Evolutionary conservation across 2,797 vertebrate genomes (phyloP).

Genomic region (Gadopsis marmoratus): DNA sequence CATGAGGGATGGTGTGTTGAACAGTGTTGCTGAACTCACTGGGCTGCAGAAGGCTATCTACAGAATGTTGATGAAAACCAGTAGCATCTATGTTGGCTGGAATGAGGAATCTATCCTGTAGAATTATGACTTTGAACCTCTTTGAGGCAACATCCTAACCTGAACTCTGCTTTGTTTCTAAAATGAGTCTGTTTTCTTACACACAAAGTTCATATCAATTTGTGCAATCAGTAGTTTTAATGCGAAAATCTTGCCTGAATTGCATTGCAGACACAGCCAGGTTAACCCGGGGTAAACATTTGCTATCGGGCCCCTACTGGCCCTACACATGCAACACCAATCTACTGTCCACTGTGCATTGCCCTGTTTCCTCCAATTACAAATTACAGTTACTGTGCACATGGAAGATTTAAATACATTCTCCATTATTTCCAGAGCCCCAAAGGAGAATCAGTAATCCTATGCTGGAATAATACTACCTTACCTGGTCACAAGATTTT

Average conservation of each 20-base stretch:
- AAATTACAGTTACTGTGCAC: not conserved
- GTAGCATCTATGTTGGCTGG: constrained; percentile 16
- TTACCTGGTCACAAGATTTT: not conserved
- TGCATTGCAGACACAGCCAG: not conserved
- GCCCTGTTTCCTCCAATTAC: not conserved
- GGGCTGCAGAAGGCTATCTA: constrained; percentile 30
- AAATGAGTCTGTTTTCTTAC: constrained; percentile 10
- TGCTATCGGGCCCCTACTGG: not conserved
- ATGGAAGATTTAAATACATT: not conserved
- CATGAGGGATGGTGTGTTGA: constrained; percentile 48
- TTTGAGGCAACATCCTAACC: constrained; percentile 37
- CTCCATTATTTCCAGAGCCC: not conserved
- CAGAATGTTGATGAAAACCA: constrained; percentile 57
- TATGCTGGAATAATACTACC: not conserved
- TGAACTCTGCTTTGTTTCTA: constrained; percentile 14
- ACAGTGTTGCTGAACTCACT: constrained; percentile 29
- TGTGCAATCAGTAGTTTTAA: constrained; percentile 6
- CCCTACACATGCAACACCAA: not conserved
- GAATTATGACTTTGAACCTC: constrained; percentile 24
- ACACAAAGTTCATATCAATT: constrained; percentile 1
- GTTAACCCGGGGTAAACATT: not conserved
- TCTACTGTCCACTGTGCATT: not conserved
- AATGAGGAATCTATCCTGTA: constrained; percentile 3
- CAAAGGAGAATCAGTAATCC: not conserved
- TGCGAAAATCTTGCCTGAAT: constrained; percentile 12